Conservation (phyloP, 2,888 invertebrate genomes). For the Ophioninae sp. region DNA sequence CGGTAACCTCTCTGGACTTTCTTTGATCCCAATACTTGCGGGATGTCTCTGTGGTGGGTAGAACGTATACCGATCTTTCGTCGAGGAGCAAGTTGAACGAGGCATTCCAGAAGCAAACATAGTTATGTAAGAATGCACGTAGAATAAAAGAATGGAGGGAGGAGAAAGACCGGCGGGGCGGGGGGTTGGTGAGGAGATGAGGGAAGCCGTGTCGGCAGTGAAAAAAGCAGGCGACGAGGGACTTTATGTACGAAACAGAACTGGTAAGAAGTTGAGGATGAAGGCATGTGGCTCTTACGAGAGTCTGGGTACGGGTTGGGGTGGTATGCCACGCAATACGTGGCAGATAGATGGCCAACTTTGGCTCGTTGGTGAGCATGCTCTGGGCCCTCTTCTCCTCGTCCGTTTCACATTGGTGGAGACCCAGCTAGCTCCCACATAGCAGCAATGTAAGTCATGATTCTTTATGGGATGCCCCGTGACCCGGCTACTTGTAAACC, state of each 20-base stretch:
- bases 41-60: conserved; percentile 3
- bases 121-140: conserved; percentile 59
- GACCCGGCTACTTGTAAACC: conserved; percentile 80
- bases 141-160: conserved; percentile 60
- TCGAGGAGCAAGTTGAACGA: conserved; percentile 62
- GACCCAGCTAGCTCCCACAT: conserved; percentile 72
- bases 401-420: conserved; percentile 29
- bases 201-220: conserved; percentile 56
- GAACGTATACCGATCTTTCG: conserved; percentile 67
- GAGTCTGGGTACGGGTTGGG: conserved; percentile 48
- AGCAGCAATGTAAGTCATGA: conserved; percentile 79
- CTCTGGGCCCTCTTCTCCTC: conserved; percentile 41
- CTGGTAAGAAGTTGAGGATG: conserved; percentile 53
- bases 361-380: conserved; percentile 64
- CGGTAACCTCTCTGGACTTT: neutral
- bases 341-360: conserved; percentile 76
- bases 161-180: conserved; percentile 45
- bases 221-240: conserved; percentile 61
- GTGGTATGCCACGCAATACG: conserved; percentile 34
- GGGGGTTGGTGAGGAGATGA: conserved; percentile 21
- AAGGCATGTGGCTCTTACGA: conserved; percentile 57
- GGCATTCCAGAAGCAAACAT: conserved; percentile 68
- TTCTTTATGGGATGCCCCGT: conserved; percentile 79
- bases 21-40: conserved; percentile 14
- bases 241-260: conserved; percentile 52